Evolutionary conservation across 1,140 invertebrate species (phyloP).

Genomic region (Whitmania pigra): DNA sequence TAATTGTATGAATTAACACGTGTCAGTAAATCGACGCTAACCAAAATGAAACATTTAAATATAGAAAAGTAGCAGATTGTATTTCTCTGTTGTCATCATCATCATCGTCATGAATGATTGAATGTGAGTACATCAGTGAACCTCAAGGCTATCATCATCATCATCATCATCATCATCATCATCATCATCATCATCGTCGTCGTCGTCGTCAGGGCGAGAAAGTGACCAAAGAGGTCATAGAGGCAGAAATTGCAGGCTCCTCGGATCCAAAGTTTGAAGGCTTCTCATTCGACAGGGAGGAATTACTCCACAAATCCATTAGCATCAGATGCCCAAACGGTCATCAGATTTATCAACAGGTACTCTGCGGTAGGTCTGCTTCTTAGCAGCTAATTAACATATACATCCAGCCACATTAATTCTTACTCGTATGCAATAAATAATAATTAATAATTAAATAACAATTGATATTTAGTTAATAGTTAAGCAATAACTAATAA

Average conservation of each 20-base stretch:
- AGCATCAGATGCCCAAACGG: background rate
- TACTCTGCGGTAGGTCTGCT: background rate
- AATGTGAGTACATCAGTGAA: too few species aligned
- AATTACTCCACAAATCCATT: background rate
- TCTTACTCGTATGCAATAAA: too few species aligned
- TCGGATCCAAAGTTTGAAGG: background rate
- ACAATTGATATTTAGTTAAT: too few species aligned
- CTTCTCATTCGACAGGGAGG: background rate
- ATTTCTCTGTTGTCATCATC: background rate
- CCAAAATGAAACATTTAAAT: too few species aligned
- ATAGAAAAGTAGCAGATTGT: too few species aligned
- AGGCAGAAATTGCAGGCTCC: background rate
- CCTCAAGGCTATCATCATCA: too few species aligned
- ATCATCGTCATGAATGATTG: too few species aligned
- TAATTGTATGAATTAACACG: too few species aligned
- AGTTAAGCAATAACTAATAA: too few species aligned
- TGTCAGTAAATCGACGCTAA: too few species aligned
- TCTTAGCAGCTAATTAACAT: background rate
- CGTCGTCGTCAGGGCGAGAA: background rate
- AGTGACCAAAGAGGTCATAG: background rate
- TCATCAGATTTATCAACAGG: conserved; percentile 7
- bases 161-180: background rate
- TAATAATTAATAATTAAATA: too few species aligned
- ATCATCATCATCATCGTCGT: background rate
- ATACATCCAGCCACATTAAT: too few species aligned